A percentile compares a stretch with the other conserved stretches of the same genome.
phyloP scores from a whole-genome alignment of 2,113 vertebrate genomes.

The Diphyllodes magnificus region DNA sequence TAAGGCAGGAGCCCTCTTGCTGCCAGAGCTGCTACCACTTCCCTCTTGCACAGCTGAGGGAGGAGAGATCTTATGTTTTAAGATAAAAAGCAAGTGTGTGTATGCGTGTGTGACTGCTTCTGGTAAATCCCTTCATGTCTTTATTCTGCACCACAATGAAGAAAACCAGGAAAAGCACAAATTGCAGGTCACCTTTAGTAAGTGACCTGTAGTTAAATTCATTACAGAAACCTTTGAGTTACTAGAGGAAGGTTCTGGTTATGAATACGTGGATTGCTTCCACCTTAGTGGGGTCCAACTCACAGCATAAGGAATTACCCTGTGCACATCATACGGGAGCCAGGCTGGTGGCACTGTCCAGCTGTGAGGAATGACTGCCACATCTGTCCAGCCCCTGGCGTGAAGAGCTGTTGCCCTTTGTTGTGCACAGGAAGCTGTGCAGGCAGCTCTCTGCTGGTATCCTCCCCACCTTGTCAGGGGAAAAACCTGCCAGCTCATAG shows the following conservation, averaged over 20 bases:
- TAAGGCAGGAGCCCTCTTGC: slow-evolving; percentile 35
- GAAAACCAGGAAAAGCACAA: background rate
- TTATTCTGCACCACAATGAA: background rate
- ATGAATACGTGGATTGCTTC: background rate
- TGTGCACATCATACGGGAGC: background rate
- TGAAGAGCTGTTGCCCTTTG: background rate
- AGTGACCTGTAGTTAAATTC: background rate
- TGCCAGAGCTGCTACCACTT: background rate
- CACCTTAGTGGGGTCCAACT: background rate
- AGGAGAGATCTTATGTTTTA: background rate
- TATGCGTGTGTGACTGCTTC: background rate
- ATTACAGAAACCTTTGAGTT: background rate
- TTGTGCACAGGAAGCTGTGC: background rate
- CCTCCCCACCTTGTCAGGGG: background rate
- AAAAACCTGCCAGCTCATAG: background rate
- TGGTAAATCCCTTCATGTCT: background rate
- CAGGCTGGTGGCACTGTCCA: background rate
- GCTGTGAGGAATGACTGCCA: background rate
- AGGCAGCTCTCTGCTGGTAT: background rate
- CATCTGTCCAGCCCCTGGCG: background rate
- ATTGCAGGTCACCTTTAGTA: background rate
- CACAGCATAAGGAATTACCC: background rate
- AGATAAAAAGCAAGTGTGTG: background rate
- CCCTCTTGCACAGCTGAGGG: background rate
- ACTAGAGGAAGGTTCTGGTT: background rate